Evolutionary conservation across 2,888 invertebrate species (phyloP), one percentile per base, ranked within the genome.

Genomic region (Clanis bilineata): DNA sequence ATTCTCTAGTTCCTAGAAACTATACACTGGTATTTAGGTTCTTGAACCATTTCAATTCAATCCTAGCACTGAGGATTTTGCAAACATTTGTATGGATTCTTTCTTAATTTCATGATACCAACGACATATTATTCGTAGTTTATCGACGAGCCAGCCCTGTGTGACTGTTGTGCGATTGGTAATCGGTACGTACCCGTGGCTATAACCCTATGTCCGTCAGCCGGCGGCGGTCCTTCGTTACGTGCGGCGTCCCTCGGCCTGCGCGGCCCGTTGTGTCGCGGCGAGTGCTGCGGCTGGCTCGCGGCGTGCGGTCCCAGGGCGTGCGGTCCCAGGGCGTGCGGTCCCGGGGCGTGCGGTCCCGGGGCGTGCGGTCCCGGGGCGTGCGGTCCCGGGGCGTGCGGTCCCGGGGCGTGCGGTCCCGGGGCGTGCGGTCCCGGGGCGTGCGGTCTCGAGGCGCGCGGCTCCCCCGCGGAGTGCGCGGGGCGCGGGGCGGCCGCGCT

Each of bases 341-440:
- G 23, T 1, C 3, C 15, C 3, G 12, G 23, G 25, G 25, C 12
- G 43, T 6, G 15, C 47, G 56, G 56, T 9, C 60, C 23, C 21
- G 15, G 47, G 21, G 32, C 15, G 2, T 15, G 62, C 25, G 51
- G 55, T 15, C 44, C 43, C 57, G 60, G 6, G 59, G 57, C 9
- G 61, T 22, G 55, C 59, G 62, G 28, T 21, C 45, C 44, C 39
- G 61, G 54, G 7, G 62, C 43, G 1, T 59, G 56, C n/a, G 65
- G 51, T 43, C 56, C 57, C 44, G 60, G 56, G 39, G 66, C 59
- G n/a, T n/a, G n/a, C n/a, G n/a, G n/a, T n/a, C n/a, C 18, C 9
- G 9, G 12, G 15, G 28, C 3, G 23, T 28, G 43, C 10, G 28
- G 39, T 6, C 18, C 18, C 18, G 18, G 12, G 7, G 6, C 7